Evolutionary conservation across 2,797 vertebrate genomes (phyloP), one percentile per base, ranked within the genome.

Genomic region (Hippopotamyrus pictus): DNA sequence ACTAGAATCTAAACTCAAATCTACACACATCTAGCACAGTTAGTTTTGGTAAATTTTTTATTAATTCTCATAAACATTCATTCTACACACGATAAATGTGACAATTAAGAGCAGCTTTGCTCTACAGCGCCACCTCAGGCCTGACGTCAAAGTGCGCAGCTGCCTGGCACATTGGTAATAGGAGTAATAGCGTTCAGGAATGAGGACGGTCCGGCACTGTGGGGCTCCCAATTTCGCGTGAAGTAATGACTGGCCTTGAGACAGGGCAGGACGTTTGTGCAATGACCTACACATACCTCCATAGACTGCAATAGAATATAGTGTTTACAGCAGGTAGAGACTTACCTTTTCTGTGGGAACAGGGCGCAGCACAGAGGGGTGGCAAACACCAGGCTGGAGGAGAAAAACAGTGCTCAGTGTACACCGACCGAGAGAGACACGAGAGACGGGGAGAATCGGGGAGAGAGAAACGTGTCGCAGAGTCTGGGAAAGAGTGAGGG

Each of bases 341-440:
- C 93, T 90, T 94, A 99, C 98, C 98, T 99, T 94, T 97, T 99
- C 93, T 99, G 99, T 0, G 98, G 98, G 92, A 99, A 99, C 37
- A 99, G 97, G 0, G 98, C 98, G 0, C 98, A 99, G 95, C 99
- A 99, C 91, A 99, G 92, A 0, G 98, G 98, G 33, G 98, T 99
- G 4, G 99, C 98, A 0, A 99, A 99, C 91, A 99, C 97, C 95
- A 99, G 94, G 93, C 98, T 99, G 93, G 79, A 92, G 91, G 86
- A 82, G 86, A 86, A 51, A 69, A 83, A 84, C 41, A 33, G 65
- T 11, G 76, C 41, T 82, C 5, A 46, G 76, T 33, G 29, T 12
- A 3, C 46, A 48, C 41, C 41, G 41, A 44, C 41, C 41, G 5
- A 44, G 41, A 5, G 6, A 44, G 41, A 44, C 41, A 44, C 5